Base-by-base conservation (phyloP, 2,888 invertebrate species). In the Mimumesa dahlbomi region DNA sequence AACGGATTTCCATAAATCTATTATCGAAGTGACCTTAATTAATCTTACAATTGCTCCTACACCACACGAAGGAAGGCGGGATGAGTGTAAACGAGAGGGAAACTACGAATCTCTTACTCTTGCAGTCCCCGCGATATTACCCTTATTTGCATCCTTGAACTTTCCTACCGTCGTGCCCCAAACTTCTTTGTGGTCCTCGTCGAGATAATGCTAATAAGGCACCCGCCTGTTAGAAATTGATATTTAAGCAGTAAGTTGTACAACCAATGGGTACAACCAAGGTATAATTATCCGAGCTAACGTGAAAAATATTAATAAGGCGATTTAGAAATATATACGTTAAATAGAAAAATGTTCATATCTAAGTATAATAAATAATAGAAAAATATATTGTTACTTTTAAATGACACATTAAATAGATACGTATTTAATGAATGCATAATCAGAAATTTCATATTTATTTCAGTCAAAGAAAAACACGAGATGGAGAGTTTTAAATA, bases 131-230 rank as follows among this genome's bases (percentile, higher is more conserved):
- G 38, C 45, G 59, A 75, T 79, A 79, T 79, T 70, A 65, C 54
- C 63, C 73, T 67, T 57, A 79, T 79, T 79, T 79, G 79, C 79
- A 79, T 79, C 66, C 48, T 75, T 69, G 66, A 77, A 79, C 79
- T 75, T 79, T 71, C 79, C 43, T 54, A 38, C 34, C 57, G 43
- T 45, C 58, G 49, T 56, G 56, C 59, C 61, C 57, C 49, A 66
- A 79, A 77, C 73, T 79, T 79, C 77, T 73, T 79, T 71, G 66
- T 62, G 61, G 57, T 71, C 64, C 73, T 56, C 58, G 59, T 61
- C 42, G 25, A 43, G 67, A 61, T 71, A 63, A 79, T 79, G 79
- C 79, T 79, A 79, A 79, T 79, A 64, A 75, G 70, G 59, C 59
- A 50, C 43, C 68, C 68, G 73, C 59, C 68, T 77, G 77, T 70